Conservation (phyloP, 92 coral and sea anemone genomes). For the Epizoanthus ramosus region DNA sequence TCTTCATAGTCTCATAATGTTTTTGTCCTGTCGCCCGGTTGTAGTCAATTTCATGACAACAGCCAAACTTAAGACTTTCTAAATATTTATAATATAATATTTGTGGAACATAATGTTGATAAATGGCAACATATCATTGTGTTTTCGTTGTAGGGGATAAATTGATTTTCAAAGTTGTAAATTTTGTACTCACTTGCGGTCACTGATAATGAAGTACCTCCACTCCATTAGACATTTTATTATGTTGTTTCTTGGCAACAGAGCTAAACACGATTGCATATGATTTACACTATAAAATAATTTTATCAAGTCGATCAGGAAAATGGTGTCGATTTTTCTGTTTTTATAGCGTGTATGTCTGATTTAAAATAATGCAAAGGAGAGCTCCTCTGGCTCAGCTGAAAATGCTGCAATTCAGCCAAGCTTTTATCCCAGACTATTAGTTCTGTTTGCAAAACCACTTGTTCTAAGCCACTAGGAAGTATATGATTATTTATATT, state of each 20-base stretch:
- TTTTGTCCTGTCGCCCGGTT: background rate
- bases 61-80: background rate
- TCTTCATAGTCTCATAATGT: too few relatives aligned
- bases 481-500: too few relatives aligned
- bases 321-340: background rate
- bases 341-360: background rate
- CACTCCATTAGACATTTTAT: background rate
- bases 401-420: too few relatives aligned
- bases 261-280: background rate
- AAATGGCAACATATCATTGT: slow-evolving; percentile 6
- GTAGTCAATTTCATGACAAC: background rate
- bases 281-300: background rate
- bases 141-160: slow-evolving; percentile 20
- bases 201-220: slow-evolving; percentile 1
- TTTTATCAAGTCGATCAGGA: background rate
- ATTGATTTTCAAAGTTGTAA: slow-evolving; percentile 11
- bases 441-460: too few relatives aligned
- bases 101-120: slow-evolving; percentile 31
- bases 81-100: slow-evolving; percentile 14
- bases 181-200: slow-evolving; percentile 20
- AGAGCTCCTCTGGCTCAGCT: too few relatives aligned
- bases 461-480: too few relatives aligned
- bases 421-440: too few relatives aligned
- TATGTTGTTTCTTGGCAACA: slow-evolving; percentile 37
- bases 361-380: too few relatives aligned